Evolutionary conservation across 2,113 vertebrate genomes (phyloP), one percentile per base, ranked within the genome.

Genomic region (Anser cygnoides): DNA sequence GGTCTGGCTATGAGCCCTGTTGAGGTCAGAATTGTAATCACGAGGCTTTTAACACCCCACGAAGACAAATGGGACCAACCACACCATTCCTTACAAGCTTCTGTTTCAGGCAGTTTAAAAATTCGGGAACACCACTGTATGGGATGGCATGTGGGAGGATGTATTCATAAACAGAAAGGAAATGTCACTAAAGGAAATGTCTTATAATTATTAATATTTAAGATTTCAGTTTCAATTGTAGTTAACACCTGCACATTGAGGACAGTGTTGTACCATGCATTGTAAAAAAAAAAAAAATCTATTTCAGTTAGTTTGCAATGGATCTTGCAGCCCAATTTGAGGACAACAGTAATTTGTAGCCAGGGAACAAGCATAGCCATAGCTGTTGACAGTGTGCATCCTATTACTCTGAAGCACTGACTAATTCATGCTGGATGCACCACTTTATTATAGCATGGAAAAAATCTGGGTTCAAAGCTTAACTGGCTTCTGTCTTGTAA

Each of bases 311-410:
- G 22, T 75, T 94, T 78, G 35, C 49, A 75, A 5, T 25, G 39
- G 57, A 75, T 65, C 66, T 50, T 75, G 17, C 29, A 57, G 63
- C 22, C 70, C 59, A 90, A 50, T 54, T 55, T 84, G 66, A 87
- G 89, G 66, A 33, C 59, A 89, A 49, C 55, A 63, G 63, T 77
- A 62, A 70, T 77, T 55, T 78, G 61, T 61, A 94, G 49, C 20
- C 29, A 85, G 67, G 41, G n/a, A 85, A 89, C 49, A 89, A 66
- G 37, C 7, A 5, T 13, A 52, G 41, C 18, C 18, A 21, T 37
- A 65, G 66, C 19, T 82, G 84, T 85, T 95, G 87, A 96, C 92
- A 86, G 71, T 95, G 92, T 11, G 13, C 87, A 92, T 90, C 83
- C 95, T 67, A 14, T 55, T 84, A 33, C 55, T 86, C 37, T 37